A percentile compares a stretch with the other conserved stretches of the same genome.
These are phyloP conservation scores for Ormia ochracea DNA, from an alignment of 2,888 invertebrate species.

Conservation along the genomic window DNA sequence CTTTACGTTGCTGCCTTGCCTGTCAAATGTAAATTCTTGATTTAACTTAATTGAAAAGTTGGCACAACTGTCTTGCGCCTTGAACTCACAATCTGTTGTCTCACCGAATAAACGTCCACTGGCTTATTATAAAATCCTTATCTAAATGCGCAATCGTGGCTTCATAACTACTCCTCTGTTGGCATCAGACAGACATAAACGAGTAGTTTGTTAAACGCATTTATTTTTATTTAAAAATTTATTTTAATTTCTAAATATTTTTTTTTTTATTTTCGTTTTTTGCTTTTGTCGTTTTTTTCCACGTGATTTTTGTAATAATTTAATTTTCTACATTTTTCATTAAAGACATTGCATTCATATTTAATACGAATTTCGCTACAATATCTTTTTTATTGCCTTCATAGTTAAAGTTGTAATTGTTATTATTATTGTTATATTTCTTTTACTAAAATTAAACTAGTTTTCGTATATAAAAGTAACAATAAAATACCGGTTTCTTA, in stretches of 20 bases:
- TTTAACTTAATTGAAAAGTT: not conserved
- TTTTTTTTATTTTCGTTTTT: not conserved
- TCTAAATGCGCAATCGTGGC: conserved; percentile 40
- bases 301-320: conserved; percentile 1
- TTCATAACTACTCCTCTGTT: conserved; percentile 32
- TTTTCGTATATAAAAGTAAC: conserved; percentile 21
- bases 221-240: conserved; percentile 4
- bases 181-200: conserved; percentile 1
- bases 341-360: conserved; percentile 33
- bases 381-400: conserved; percentile 4
- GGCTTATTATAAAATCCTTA: conserved; percentile 42
- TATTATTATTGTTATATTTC: conserved; percentile 26
- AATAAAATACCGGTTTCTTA: conserved; percentile 19
- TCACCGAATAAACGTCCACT: not conserved
- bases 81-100: not conserved
- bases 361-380: conserved; percentile 56
- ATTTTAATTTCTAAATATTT: conserved; percentile 5
- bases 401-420: conserved; percentile 13
- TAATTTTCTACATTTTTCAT: conserved; percentile 4
- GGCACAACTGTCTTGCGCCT: not conserved
- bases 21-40: not conserved
- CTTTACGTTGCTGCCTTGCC: not conserved
- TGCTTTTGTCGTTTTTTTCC: not conserved
- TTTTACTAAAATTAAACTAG: conserved; percentile 35
- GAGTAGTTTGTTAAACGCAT: not conserved